Conservation (phyloP, 1,140 invertebrate species). For the Mactra quadrangularis region DNA sequence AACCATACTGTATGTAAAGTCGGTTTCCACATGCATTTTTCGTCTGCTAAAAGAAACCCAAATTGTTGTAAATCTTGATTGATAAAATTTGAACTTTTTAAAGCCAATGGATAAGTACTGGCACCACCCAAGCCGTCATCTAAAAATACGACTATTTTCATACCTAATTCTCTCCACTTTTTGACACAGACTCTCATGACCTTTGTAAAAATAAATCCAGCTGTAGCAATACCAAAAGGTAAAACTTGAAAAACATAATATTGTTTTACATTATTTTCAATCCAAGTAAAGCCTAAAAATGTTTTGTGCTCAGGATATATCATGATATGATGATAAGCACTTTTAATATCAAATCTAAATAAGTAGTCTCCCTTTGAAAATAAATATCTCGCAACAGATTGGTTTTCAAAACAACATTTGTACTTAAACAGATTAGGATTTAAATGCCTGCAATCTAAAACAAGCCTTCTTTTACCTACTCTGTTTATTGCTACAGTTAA, state of each 20-base stretch:
- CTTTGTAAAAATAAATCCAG: constrained; percentile 35
- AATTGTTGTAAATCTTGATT: not conserved
- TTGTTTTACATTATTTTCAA: not conserved
- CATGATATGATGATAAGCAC: constrained; percentile 2
- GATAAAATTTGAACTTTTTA: not conserved
- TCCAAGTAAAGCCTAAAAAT: not conserved
- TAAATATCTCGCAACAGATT: not conserved
- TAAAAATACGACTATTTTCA: constrained; percentile 11
- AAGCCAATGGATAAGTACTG: not conserved
- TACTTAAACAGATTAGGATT: not conserved
- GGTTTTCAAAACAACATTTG: constrained; percentile 21
- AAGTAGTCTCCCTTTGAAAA: not conserved
- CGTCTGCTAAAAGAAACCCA: not conserved
- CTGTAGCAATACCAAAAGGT: not conserved
- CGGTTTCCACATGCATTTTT: no score
- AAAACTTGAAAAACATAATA: not conserved
- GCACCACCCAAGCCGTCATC: not conserved
- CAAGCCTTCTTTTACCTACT: not conserved
- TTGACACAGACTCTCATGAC: not conserved
- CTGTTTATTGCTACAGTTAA: constrained; percentile 2
- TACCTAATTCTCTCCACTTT: constrained; percentile 19
- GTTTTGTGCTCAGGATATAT: not conserved
- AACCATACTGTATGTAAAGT: no score
- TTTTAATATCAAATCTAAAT: not conserved
- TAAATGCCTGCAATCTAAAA: constrained; percentile 2